Evolutionary conservation across 2,888 invertebrate genomes (phyloP), one percentile per base, ranked within the genome.

Genomic region (Rhagophthalmus giganteus): DNA sequence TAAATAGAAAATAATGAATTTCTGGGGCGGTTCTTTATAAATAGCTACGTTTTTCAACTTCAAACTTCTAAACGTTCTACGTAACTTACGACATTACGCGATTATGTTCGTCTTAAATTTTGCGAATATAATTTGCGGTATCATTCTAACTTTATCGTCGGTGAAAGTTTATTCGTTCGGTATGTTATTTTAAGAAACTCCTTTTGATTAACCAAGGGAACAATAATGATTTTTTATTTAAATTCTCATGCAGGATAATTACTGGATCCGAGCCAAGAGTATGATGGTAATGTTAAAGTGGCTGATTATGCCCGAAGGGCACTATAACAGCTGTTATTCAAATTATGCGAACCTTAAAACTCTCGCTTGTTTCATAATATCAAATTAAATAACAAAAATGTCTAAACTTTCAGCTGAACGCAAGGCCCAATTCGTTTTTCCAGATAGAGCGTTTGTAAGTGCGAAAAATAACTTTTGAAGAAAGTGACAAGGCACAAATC

Each of bases 1-100:
- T 46, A 33, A 52, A 41, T 31, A 30, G 39, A 25, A 33, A 39
- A 44, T 51, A 51, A 51, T 45, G 45, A 51, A 51, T 49, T 40
- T 40, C 34, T 41, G 41, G 48, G 48, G 27, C 16, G 48, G 39
- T 20, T 24, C 13, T 49, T 49, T 49, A 49, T 49, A 41, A 49
- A 49, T 49, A 41, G 48, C 30, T 11, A 20, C 48, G 34, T 49
- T 41, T 46, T 39, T 39, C 20, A 46, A 25, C 31, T 38, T 32
- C 12, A 24, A 37, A 38, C 40, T 41, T 31, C 25, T 20, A 14
- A 41, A 13, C 10, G 14, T 10, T 13, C 13, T 46, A 13, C 14
- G n/a, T 37, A 46, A 46, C 28, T 38, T 44, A 44, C 27, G 34
- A 34, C 33, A 32, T 34, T 34, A 33, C 25, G 13, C 31, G 32